phyloP scores from a whole-genome alignment of 2,113 vertebrate genomes.

The Vanacampus margaritifer region DNA sequence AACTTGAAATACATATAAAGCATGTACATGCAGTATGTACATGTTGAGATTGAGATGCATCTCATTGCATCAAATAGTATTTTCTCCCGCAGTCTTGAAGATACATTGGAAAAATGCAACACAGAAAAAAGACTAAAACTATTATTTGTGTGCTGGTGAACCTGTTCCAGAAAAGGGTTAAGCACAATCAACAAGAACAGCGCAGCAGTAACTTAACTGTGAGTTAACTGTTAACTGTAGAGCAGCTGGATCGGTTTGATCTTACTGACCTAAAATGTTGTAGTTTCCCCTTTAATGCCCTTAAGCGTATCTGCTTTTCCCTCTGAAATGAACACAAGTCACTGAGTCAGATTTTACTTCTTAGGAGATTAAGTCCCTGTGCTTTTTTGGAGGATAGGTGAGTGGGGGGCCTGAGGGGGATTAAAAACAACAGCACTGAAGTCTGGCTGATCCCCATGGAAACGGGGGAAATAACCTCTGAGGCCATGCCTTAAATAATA shows the following conservation, averaged over 20 bases:
- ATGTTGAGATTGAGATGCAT: background rate
- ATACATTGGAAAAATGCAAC: slow-evolving; percentile 24
- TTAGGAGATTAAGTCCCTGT: slow-evolving; percentile 52
- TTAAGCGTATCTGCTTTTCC: slow-evolving; percentile 39
- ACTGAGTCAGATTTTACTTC: slow-evolving; percentile 47
- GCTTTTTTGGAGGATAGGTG: slow-evolving; percentile 40
- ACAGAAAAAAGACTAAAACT: slow-evolving; percentile 33
- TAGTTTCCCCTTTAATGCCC: slow-evolving; percentile 35
- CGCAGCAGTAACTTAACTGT: slow-evolving; percentile 5
- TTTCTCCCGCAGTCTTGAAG: slow-evolving; percentile 38
- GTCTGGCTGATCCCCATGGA: slow-evolving; percentile 12
- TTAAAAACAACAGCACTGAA: slow-evolving; percentile 32
- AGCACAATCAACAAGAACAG: slow-evolving; percentile 11
- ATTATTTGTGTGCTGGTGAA: slow-evolving; percentile 26
- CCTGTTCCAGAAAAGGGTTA: slow-evolving; percentile 5
- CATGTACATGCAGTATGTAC: background rate
- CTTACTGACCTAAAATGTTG: slow-evolving; percentile 49
- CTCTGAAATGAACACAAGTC: slow-evolving; percentile 44
- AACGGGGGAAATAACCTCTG: slow-evolving; percentile 7
- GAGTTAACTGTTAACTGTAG: slow-evolving; percentile 36
- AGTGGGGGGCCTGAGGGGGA: slow-evolving; percentile 9
- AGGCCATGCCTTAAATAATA: background rate
- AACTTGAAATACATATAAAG: background rate
- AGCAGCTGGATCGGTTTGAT: slow-evolving; percentile 39
- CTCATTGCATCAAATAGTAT: slow-evolving; percentile 14